Percentiles rank a stretch among this genome's conserved stretches.
These are phyloP conservation scores for Drosophila ustulata DNA, from an alignment of 2,888 invertebrate genomes.

Conservation along the genomic window DNA sequence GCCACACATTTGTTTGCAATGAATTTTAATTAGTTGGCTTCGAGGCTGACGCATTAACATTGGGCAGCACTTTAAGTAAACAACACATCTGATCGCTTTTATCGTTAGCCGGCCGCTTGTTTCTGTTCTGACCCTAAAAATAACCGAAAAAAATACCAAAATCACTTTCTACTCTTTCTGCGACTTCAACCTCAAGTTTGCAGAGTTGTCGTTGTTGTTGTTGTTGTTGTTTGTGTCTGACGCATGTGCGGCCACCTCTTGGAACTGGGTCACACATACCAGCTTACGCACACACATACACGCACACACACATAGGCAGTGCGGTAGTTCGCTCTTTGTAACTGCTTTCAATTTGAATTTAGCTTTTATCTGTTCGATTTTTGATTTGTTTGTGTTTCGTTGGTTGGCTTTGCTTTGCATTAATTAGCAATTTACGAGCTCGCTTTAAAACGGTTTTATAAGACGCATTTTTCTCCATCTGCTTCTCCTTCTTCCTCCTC, in stretches of 20 bases:
- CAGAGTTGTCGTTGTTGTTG: slow-evolving; percentile 10
- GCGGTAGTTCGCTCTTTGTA: slow-evolving; percentile 19
- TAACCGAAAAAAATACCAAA: slow-evolving; percentile 29
- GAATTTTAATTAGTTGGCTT: slow-evolving; percentile 71
- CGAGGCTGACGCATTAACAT: slow-evolving; percentile 68
- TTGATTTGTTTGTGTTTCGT: slow-evolving; percentile 52
- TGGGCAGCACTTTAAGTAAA: slow-evolving; percentile 44
- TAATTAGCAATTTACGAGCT: slow-evolving; percentile 63
- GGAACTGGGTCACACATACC: slow-evolving; percentile 63
- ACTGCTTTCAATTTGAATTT: slow-evolving; percentile 68
- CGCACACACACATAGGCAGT: slow-evolving; percentile 1
- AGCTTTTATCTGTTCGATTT: slow-evolving; percentile 47
- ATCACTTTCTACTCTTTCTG: slow-evolving; percentile 74
- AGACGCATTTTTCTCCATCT: slow-evolving; percentile 9
- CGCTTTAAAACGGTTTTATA: slow-evolving; percentile 45
- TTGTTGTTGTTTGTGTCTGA: slow-evolving; percentile 14
- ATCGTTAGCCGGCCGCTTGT: slow-evolving; percentile 7
- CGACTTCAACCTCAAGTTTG: slow-evolving; percentile 36
- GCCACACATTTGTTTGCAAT: slow-evolving; percentile 68
- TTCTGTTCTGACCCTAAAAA: slow-evolving; percentile 43
- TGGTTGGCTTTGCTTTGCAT: slow-evolving; percentile 63
- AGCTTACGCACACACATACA: slow-evolving; percentile 13
- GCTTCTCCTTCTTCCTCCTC: neutral
- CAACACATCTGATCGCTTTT: neutral
- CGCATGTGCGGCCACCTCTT: slow-evolving; percentile 62